Conservation (phyloP, 2,113 vertebrate genomes). For the Alethe castanea region DNA sequence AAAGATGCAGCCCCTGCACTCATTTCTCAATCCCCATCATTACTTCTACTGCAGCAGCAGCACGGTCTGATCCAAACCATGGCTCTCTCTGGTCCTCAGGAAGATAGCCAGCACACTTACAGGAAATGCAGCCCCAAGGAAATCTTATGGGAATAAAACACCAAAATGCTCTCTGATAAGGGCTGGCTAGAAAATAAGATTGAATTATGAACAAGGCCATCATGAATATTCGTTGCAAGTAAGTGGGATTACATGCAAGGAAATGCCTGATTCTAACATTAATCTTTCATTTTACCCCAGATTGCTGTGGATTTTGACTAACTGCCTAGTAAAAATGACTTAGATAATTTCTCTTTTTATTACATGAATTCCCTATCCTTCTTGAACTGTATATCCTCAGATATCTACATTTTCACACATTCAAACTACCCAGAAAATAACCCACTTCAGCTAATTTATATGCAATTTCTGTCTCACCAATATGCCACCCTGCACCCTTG, state of each 20-base stretch:
- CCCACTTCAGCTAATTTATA: neutral
- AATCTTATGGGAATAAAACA: neutral
- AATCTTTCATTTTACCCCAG: neutral
- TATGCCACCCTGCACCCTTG: neutral
- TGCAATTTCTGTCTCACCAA: neutral
- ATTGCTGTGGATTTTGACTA: neutral
- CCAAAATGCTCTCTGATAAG: neutral
- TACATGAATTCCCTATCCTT: neutral
- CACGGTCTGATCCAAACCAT: neutral
- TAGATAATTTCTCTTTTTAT: neutral
- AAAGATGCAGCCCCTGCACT: neutral
- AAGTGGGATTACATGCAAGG: neutral
- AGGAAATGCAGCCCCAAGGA: neutral
- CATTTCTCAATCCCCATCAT: neutral
- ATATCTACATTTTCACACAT: neutral
- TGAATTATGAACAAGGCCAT: neutral
- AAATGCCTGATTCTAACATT: neutral
- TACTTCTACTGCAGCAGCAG: neutral
- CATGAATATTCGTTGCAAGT: neutral
- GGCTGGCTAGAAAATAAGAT: neutral
- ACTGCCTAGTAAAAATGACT: neutral
- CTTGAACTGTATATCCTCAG: neutral
- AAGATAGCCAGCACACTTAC: neutral
- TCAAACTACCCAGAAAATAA: neutral
- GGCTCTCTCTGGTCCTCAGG: neutral